A percentile compares a stretch with the other conserved stretches of the same genome.
Conservation (phyloP, 2,888 invertebrate species). For the Melikaiella ostensackeni region DNA sequence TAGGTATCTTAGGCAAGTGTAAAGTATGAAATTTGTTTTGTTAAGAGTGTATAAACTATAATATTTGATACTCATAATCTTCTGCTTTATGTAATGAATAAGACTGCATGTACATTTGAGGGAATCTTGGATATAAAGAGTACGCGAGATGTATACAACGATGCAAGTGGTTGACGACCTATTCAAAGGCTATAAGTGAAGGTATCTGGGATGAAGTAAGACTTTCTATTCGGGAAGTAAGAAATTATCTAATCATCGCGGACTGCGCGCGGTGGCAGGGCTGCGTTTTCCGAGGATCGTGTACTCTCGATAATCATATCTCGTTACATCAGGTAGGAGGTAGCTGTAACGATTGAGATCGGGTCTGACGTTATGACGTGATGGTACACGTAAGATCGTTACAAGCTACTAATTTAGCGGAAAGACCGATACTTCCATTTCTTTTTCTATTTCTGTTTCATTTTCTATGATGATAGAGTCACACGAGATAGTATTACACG, state of each 20-base stretch:
- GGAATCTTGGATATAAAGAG: background rate
- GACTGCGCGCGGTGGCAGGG: conserved; percentile 48
- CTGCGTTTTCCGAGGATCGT: conserved; percentile 57
- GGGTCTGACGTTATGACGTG: conserved; percentile 22
- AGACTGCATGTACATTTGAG: background rate
- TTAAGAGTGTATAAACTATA: background rate
- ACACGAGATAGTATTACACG: background rate
- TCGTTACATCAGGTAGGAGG: conserved; percentile 48
- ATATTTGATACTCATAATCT: background rate
- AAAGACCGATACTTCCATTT: conserved; percentile 4
- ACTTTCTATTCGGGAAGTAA: conserved; percentile 74
- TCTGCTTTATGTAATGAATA: background rate
- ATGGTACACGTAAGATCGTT: background rate
- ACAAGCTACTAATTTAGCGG: background rate
- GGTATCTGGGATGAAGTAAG: conserved; percentile 56
- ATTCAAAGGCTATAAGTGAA: conserved; percentile 1
- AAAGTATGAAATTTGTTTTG: background rate
- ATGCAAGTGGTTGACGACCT: conserved; percentile 10
- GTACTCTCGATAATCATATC: conserved; percentile 57
- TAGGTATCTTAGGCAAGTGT: no score
- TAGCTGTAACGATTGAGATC: conserved; percentile 41
- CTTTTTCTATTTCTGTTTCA: background rate
- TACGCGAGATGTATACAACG: background rate
- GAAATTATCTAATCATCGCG: conserved; percentile 69
- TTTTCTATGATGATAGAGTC: background rate